Evolutionary conservation across 2,797 vertebrate genomes (phyloP), one percentile per base, ranked within the genome.

Genomic region (Acanthis flammea): DNA sequence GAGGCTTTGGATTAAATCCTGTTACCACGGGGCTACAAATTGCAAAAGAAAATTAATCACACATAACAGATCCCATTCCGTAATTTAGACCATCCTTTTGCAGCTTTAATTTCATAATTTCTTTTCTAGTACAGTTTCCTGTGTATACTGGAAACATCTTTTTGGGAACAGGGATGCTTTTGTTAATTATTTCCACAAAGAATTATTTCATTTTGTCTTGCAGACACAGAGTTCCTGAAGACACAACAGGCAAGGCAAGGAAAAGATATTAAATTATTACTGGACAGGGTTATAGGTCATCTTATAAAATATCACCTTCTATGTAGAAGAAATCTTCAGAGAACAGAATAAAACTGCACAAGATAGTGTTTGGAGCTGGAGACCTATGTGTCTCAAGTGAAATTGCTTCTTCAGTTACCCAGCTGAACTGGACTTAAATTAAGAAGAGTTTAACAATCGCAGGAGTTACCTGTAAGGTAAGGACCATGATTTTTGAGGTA

Each of bases 211-310:
- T 85, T 91, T 77, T 82, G 22, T 93, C 60, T 80, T 79, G 33
- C 44, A 76, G 44, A 76, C 37, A 31, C 12, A n/a, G 41, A 47
- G 9, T 41, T 86, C 55, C 48, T 70, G 30, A 22, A 68, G 53
- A 86, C 66, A 85, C 33, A 70, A 66, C 23, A 53, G 37, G 23
- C 66, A 70, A 91, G n/a, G n/a, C 14, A 42, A 76, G 41, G 60
- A 89, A 96, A 91, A 91, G 37, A 65, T 82, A 91, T 79, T 92
- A 92, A 94, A 80, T 14, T 85, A 7, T 45, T 82, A 27, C 24
- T 63, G 85, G 81, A 71, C 65, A 91, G 55, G 65, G 54, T 92
- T 48, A 50, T 15, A 86, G 80, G 80, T 78, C 83, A 86, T 41
- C 58, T 13, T 88, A 67, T 50, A 83, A 94, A 92, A 85, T 44